These are phyloP conservation scores for Sebastes diploproa DNA, from an alignment of 2,797 vertebrate genomes.

Conservation along the genomic window DNA sequence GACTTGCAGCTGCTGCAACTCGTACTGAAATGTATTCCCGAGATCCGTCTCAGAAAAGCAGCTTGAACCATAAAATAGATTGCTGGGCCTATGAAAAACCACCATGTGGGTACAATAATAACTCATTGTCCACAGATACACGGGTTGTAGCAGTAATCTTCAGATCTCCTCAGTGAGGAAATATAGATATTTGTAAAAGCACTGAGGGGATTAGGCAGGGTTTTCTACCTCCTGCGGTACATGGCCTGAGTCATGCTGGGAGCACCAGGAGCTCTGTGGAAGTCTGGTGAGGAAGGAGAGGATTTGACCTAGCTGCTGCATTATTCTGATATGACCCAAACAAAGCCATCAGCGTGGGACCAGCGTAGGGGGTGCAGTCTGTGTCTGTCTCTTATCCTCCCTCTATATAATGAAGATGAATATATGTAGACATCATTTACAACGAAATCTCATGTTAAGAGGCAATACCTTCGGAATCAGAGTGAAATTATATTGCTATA, in stretches of 20 bases:
- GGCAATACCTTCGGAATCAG: not conserved
- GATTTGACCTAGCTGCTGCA: conserved; percentile 70
- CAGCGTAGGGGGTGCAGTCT: conserved; percentile 36
- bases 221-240: conserved; percentile 78
- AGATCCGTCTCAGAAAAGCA: conserved; percentile 32
- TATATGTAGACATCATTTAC: not conserved
- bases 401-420: conserved; percentile 13
- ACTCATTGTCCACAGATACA: conserved; percentile 66
- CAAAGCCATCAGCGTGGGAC: conserved; percentile 72
- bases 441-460: not conserved
- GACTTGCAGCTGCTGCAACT: not conserved
- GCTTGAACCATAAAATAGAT: conserved; percentile 60
- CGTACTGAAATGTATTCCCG: conserved; percentile 23
- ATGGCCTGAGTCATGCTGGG: conserved; percentile 73
- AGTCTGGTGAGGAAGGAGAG: conserved; percentile 62
- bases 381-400: conserved; percentile 5
- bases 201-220: conserved; percentile 81
- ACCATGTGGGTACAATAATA: conserved; percentile 65
- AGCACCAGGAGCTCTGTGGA: conserved; percentile 68
- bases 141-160: conserved; percentile 64
- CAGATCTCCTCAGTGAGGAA: conserved; percentile 66
- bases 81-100: conserved; percentile 56
- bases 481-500: not conserved
- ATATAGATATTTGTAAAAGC: conserved; percentile 79
- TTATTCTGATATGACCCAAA: conserved; percentile 77